Conservation (phyloP, 2,888 invertebrate species). For the Artemia sinica region DNA sequence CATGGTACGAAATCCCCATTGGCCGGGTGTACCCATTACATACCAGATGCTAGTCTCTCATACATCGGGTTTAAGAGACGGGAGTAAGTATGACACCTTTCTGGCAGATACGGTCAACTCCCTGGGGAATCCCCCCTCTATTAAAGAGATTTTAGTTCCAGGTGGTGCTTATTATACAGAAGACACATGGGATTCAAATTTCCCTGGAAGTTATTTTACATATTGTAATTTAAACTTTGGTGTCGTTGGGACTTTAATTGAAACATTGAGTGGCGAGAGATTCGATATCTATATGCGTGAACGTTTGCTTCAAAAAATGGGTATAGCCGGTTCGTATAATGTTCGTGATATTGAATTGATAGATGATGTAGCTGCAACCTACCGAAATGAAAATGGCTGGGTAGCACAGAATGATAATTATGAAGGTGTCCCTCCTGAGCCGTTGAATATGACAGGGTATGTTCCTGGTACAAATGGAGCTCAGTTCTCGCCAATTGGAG, state of each 20-base stretch:
- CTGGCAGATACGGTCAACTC: neutral
- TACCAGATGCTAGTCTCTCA: neutral
- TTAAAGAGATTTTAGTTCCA: neutral
- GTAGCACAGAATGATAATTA: neutral
- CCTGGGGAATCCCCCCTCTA: neutral
- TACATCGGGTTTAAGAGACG: neutral
- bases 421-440: neutral
- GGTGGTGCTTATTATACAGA: neutral
- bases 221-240: conserved; percentile 4
- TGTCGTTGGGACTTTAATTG: neutral
- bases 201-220: neutral
- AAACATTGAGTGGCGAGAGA: neutral
- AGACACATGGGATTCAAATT: neutral
- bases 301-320: neutral
- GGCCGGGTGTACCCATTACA: neutral
- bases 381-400: neutral
- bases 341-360: neutral
- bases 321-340: neutral
- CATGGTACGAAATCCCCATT: neutral
- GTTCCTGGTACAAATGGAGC: conserved; percentile 1
- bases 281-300: neutral
- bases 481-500: neutral
- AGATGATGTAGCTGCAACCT: conserved; percentile 1
- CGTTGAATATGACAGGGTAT: conserved; percentile 7
- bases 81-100: neutral